phyloP scores from a whole-genome alignment of 2,113 vertebrate genomes.

The Oriolus oriolus region DNA sequence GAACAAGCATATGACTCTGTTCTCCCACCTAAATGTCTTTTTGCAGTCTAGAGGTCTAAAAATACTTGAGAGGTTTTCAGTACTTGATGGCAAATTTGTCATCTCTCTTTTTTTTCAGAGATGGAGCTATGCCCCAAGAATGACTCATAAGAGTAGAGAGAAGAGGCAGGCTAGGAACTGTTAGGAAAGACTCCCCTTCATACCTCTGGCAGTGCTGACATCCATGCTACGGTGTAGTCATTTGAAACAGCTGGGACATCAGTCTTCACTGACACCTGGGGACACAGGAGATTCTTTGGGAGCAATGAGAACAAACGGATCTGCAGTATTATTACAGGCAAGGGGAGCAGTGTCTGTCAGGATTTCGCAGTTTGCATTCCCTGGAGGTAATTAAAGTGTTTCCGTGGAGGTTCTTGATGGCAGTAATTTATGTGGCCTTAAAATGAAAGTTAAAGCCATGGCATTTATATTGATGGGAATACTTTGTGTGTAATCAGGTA shows the following conservation, averaged over 20 bases:
- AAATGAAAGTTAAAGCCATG: background rate
- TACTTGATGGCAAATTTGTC: background rate
- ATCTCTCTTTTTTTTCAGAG: background rate
- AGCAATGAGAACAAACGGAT: background rate
- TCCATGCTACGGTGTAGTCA: conserved; percentile 23
- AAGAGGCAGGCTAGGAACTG: background rate
- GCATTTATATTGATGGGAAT: background rate
- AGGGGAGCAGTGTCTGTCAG: background rate
- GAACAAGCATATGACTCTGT: background rate
- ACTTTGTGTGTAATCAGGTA: background rate
- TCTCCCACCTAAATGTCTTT: background rate
- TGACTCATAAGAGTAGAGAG: background rate
- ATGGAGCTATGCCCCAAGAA: background rate
- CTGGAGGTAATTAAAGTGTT: background rate
- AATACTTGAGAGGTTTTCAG: background rate
- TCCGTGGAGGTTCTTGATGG: background rate
- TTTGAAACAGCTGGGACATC: conserved; percentile 44
- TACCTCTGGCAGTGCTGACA: conserved; percentile 50
- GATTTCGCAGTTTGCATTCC: background rate
- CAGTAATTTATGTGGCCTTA: background rate
- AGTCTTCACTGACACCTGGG: conserved; percentile 48
- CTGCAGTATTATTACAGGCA: background rate
- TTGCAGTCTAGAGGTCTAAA: background rate
- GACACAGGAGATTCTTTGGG: background rate
- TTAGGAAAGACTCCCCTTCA: background rate